A percentile compares a stretch with the other conserved stretches of the same genome.
Conservation (phyloP, 2,113 vertebrate species). For the Oplegnathus fasciatus region DNA sequence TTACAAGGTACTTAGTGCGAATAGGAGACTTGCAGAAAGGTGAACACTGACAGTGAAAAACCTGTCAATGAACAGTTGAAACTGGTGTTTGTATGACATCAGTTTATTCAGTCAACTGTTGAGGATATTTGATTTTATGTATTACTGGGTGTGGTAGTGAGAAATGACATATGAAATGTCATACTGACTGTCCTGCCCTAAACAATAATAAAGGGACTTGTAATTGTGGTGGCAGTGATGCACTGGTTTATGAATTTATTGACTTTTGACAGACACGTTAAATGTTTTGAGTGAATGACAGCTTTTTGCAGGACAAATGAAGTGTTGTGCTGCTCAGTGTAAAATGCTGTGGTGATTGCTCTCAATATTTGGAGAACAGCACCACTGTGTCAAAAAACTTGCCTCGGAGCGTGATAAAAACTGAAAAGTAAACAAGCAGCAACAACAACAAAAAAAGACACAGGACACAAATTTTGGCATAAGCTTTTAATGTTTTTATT, state of each 20-base stretch:
- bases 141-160: no score
- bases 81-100: no score
- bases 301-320: not conserved
- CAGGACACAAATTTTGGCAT: conserved; percentile 79
- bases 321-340: no score
- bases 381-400: not conserved
- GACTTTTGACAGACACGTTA: not conserved
- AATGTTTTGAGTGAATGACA: not conserved
- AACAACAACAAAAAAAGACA: conserved; percentile 43
- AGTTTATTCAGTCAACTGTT: no score
- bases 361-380: not conserved
- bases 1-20: no score
- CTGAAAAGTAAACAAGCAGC: not conserved
- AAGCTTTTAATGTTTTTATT: conserved; percentile 86
- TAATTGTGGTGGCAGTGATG: no score
- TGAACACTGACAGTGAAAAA: no score
- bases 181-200: not conserved
- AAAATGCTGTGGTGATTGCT: not conserved
- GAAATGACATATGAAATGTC: no score
- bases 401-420: no score
- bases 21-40: no score
- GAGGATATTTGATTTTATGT: no score
- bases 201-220: not conserved
- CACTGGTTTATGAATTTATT: not conserved
- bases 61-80: no score